Conservation (phyloP, 2,113 vertebrate species). For the Pantherophis guttatus region DNA sequence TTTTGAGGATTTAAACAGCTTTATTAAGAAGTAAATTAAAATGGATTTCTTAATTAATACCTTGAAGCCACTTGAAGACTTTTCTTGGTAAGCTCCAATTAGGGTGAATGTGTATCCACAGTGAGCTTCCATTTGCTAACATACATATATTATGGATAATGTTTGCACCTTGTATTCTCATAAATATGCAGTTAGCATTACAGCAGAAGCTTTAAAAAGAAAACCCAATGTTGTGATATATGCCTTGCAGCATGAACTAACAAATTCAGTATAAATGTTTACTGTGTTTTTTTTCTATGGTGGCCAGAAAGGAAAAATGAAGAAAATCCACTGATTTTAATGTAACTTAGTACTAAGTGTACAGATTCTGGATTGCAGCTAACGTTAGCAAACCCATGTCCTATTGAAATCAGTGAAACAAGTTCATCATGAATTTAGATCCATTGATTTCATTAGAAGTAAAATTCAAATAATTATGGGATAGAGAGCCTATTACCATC, state of each 20-base stretch:
- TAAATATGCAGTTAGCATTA: conserved; percentile 57
- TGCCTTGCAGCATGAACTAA: conserved; percentile 45
- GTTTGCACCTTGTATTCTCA: conserved; percentile 51
- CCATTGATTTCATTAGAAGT: too few species aligned
- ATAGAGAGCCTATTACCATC: too few species aligned
- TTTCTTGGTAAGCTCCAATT: conserved; percentile 51
- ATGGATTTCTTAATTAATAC: conserved; percentile 8
- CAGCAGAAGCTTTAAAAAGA: conserved; percentile 41
- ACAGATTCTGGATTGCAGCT: not conserved
- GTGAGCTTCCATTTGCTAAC: conserved; percentile 60
- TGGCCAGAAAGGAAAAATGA: conserved; percentile 13
- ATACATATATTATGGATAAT: conserved; percentile 58
- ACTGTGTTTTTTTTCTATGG: conserved; percentile 5
- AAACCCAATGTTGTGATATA: conserved; percentile 54
- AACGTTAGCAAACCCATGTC: not conserved
- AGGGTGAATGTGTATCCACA: conserved; percentile 56
- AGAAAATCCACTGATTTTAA: not conserved
- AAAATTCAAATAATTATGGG: too few species aligned
- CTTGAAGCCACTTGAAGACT: conserved; percentile 47
- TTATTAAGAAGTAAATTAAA: not conserved
- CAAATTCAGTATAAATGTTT: conserved; percentile 11
- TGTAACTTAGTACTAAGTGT: not conserved
- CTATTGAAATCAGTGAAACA: not conserved
- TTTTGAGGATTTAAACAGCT: conserved; percentile 28
- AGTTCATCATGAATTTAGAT: not conserved